These are phyloP conservation scores for Tipula helvola DNA, from an alignment of 2,888 invertebrate genomes.

Conservation along the genomic window DNA sequence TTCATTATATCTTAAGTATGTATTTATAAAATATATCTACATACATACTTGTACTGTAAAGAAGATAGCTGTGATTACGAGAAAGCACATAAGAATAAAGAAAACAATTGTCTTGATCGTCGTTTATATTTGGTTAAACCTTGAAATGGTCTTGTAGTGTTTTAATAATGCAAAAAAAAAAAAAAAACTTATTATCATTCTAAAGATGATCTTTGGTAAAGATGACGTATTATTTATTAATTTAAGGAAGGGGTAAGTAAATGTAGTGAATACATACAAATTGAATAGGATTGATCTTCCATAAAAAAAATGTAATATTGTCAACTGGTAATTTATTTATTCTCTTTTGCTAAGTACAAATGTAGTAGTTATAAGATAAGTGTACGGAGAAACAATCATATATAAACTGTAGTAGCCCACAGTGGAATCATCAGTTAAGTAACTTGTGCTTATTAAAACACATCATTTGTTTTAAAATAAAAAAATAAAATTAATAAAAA, in stretches of 20 bases:
- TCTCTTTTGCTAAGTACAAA: not conserved
- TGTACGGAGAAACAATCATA: not conserved
- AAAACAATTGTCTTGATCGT: not conserved
- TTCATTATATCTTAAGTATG: not conserved
- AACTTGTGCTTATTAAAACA: not conserved
- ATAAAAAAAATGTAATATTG: not conserved
- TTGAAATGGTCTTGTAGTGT: not conserved
- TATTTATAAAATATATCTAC: too few relatives aligned
- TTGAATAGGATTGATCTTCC: not conserved
- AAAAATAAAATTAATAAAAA: conserved; percentile 11
- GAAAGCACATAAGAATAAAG: not conserved
- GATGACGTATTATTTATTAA: not conserved
- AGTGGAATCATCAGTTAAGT: not conserved
- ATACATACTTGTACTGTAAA: not conserved
- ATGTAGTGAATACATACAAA: not conserved
- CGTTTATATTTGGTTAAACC: not conserved
- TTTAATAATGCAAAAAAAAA: not conserved
- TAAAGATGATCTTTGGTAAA: not conserved
- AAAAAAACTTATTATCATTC: not conserved
- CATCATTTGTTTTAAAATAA: not conserved
- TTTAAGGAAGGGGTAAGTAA: not conserved
- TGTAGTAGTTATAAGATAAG: not conserved
- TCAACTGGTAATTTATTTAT: not conserved
- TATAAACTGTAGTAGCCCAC: not conserved
- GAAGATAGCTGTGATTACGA: not conserved